A percentile compares a stretch with the other conserved stretches of the same genome.
phyloP scores from a whole-genome alignment of 2,888 invertebrate genomes.

The Pterobdella sp. region DNA sequence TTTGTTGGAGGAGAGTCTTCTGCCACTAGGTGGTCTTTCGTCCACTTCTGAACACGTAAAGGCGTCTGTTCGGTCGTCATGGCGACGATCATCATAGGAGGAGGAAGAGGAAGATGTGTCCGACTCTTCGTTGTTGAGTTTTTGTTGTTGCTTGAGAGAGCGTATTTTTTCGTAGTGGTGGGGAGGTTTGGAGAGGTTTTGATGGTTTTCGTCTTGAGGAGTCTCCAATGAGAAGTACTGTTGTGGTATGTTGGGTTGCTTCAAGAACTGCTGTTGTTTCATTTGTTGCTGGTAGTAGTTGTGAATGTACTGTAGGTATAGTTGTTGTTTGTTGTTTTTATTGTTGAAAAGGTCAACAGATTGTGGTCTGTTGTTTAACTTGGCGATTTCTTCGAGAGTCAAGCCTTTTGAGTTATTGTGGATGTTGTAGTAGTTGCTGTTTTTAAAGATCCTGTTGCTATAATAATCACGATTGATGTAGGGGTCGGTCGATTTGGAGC shows the following conservation, averaged over 20 bases:
- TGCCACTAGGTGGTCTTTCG: conserved; percentile 64
- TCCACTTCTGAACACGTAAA: conserved; percentile 97
- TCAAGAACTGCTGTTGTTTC: conserved; percentile 34
- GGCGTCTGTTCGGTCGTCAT: conserved; percentile 86
- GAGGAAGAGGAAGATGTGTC: conserved; percentile 46
- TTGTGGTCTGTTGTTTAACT: conserved; percentile 79
- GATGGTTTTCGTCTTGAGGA: too few species aligned
- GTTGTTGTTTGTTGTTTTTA: conserved; percentile 38
- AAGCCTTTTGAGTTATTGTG: conserved; percentile 59
- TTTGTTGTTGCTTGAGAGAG: too few species aligned
- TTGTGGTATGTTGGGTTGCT: conserved; percentile 29
- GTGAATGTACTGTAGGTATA: conserved; percentile 41
- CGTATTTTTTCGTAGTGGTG: conserved; percentile 15
- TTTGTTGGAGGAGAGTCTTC: background rate
- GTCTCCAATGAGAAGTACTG: conserved; percentile 19
- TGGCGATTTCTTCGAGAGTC: conserved; percentile 84
- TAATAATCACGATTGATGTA: background rate
- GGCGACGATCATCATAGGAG: conserved; percentile 45
- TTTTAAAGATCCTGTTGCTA: conserved; percentile 18
- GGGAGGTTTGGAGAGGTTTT: too few species aligned
- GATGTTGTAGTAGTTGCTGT: conserved; percentile 21
- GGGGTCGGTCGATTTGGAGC: conserved; percentile 19
- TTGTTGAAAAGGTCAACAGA: conserved; percentile 77
- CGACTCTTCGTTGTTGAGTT: conserved; percentile 35
- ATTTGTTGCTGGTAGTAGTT: conserved; percentile 33